Evolutionary conservation across 2,797 vertebrate genomes (phyloP).

Genomic region (Rhinoraja longicauda): DNA sequence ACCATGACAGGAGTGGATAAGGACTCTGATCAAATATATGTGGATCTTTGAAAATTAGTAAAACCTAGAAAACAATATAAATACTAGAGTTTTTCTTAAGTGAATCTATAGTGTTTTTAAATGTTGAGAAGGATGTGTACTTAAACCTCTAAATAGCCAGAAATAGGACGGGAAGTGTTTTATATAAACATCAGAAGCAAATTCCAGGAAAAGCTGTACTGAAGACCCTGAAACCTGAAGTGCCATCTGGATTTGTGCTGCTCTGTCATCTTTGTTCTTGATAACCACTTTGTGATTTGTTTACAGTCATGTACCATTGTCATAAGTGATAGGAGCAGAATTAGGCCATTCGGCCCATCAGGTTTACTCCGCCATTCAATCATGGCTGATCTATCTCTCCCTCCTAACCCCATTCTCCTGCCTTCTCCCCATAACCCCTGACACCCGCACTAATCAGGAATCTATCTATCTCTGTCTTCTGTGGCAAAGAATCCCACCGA

Average conservation of each 20-base stretch:
- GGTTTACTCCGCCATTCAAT: too few relatives aligned
- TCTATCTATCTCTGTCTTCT: too few relatives aligned
- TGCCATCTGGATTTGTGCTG: not conserved
- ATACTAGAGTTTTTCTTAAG: too few relatives aligned
- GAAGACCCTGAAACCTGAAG: not conserved
- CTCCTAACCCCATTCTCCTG: too few relatives aligned
- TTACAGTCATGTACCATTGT: not conserved
- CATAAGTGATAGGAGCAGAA: too few relatives aligned
- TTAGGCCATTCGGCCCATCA: too few relatives aligned
- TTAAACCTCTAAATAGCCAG: not conserved
- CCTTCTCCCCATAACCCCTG: too few relatives aligned
- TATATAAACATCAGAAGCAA: not conserved
- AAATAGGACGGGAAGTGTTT: not conserved
- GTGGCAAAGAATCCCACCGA: too few relatives aligned
- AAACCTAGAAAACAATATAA: too few relatives aligned
- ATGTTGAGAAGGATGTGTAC: not conserved
- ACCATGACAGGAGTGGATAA: not conserved
- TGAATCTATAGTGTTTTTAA: too few relatives aligned
- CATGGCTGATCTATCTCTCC: too few relatives aligned
- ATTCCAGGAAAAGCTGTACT: not conserved
- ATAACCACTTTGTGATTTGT: not conserved
- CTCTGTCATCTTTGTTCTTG: not conserved
- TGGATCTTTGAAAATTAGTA: not conserved
- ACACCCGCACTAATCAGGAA: too few relatives aligned
- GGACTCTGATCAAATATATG: not conserved